Evolutionary conservation across 2,797 vertebrate genomes (phyloP).

Genomic region (Acanthopagrus latus): DNA sequence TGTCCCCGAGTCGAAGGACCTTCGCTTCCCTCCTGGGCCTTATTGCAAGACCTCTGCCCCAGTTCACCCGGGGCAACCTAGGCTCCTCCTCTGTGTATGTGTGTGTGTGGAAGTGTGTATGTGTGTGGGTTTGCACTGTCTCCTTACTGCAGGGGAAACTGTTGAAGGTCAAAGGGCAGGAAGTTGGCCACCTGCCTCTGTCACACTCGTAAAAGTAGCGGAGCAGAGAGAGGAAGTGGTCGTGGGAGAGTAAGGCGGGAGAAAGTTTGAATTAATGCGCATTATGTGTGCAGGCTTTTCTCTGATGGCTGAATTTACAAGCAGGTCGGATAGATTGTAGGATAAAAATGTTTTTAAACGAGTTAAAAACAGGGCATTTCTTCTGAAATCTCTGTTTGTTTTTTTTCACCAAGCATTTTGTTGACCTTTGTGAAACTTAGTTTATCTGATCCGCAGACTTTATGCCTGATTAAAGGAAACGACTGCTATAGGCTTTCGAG

Average conservation of each 20-base stretch:
- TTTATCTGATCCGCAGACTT: slow-evolving; percentile 52
- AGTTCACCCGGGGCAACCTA: slow-evolving; percentile 85
- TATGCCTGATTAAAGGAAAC: slow-evolving; percentile 54
- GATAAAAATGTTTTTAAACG: slow-evolving; percentile 16
- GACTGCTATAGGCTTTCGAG: slow-evolving; percentile 38
- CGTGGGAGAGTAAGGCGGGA: slow-evolving; percentile 35
- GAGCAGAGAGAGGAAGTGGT: slow-evolving; percentile 71
- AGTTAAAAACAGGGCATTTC: slow-evolving; percentile 27
- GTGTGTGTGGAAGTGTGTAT: slow-evolving; percentile 39
- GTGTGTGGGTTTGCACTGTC: slow-evolving; percentile 65
- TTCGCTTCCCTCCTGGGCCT: slow-evolving; percentile 73
- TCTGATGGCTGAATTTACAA: slow-evolving; percentile 33
- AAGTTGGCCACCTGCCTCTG: slow-evolving; percentile 87
- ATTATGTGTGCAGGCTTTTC: slow-evolving; percentile 30
- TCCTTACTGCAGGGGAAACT: slow-evolving; percentile 75
- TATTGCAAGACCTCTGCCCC: slow-evolving; percentile 82
- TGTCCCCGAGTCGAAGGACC: slow-evolving; percentile 73
- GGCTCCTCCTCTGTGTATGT: slow-evolving; percentile 78
- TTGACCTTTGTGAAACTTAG: slow-evolving; percentile 47
- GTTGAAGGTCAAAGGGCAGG: slow-evolving; percentile 85
- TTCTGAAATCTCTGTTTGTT: slow-evolving; percentile 11
- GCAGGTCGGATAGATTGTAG: slow-evolving; percentile 19
- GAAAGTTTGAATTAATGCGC: slow-evolving; percentile 28
- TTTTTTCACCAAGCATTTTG: slow-evolving; percentile 22
- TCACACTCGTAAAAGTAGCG: slow-evolving; percentile 75